Evolutionary conservation across 2,113 vertebrate species (phyloP), one percentile per base, ranked within the genome.

Genomic region (Syngnathus floridae): DNA sequence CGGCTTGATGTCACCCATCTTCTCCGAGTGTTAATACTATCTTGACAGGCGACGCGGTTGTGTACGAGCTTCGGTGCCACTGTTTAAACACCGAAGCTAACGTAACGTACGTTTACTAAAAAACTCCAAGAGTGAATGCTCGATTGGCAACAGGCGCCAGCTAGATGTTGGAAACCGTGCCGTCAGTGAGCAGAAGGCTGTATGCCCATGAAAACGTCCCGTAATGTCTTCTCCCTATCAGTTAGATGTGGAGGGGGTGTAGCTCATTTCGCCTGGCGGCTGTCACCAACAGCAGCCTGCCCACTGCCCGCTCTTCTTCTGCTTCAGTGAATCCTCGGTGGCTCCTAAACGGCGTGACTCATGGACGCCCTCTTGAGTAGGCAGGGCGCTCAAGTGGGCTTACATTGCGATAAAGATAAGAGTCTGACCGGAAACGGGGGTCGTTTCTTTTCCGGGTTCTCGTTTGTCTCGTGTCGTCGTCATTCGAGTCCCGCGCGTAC

Each of bases 1-100:
- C 71, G 85, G 85, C 74, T 84, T 73, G 12, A 84, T 78, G 73
- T 88, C 86, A 46, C 83, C 88, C 86, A 89, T 89, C 82, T 60
- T 69, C 74, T 66, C 69, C 71, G 69, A 62, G 79, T 38, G 67
- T 56, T 17, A 56, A 49, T 7, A 45, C 61, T 43, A 49, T 11
- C 26, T n/a, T 59, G 65, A 60, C 70, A 69, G 67, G 14, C 16
- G 49, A 49, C 48, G 35, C 8, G 1, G 10, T 5, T n/a, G 38
- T 60, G 37, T 60, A 10, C 35, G 3, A 19, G 56, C 9, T 17
- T 38, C 35, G 36, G 10, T 62, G 21, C 41, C 59, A 26, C 41
- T 13, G 41, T 43, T 40, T 19, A 26, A 46, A 22, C 63, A 40
- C 51, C 37, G 4, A 16, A 13, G 79, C 71, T 67, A 76, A 67